Conservation (phyloP, 2,113 vertebrate species). For the Furnarius figulus region DNA sequence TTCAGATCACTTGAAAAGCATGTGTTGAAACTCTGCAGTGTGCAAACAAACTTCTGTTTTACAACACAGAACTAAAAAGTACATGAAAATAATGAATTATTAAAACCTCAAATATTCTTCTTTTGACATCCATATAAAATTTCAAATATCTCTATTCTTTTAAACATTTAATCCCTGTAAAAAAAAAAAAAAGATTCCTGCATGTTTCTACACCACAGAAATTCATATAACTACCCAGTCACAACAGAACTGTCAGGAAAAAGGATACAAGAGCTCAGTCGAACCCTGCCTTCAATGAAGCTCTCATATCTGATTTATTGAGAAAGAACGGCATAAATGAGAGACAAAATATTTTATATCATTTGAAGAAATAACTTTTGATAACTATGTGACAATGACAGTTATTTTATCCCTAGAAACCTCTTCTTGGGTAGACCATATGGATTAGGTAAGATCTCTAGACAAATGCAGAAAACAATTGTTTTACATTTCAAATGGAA, state of each 20-base stretch:
- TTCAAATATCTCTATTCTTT: not conserved
- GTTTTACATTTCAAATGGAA: not conserved
- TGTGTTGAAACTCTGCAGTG: slow-evolving; percentile 19
- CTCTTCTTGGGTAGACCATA: not conserved
- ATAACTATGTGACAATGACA: not conserved
- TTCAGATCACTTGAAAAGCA: slow-evolving; percentile 44
- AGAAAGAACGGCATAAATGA: not conserved
- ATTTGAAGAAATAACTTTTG: not conserved
- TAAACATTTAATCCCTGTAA: not conserved
- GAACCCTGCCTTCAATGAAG: not conserved
- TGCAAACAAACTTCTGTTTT: slow-evolving; percentile 50
- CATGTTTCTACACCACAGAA: not conserved
- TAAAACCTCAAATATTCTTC: slow-evolving; percentile 1
- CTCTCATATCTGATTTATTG: not conserved
- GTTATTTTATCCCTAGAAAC: not conserved
- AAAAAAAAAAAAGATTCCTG: not conserved
- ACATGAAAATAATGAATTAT: slow-evolving; percentile 46
- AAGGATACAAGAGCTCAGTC: not conserved
- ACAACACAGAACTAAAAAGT: slow-evolving; percentile 20
- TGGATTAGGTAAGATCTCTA: not conserved
- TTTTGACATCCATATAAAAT: not conserved
- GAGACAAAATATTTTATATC: not conserved
- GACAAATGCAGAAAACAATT: not conserved
- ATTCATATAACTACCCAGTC: not conserved
- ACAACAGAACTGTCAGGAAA: not conserved